Conservation (phyloP, 2,113 vertebrate species). For the Thunnus thynnus region DNA sequence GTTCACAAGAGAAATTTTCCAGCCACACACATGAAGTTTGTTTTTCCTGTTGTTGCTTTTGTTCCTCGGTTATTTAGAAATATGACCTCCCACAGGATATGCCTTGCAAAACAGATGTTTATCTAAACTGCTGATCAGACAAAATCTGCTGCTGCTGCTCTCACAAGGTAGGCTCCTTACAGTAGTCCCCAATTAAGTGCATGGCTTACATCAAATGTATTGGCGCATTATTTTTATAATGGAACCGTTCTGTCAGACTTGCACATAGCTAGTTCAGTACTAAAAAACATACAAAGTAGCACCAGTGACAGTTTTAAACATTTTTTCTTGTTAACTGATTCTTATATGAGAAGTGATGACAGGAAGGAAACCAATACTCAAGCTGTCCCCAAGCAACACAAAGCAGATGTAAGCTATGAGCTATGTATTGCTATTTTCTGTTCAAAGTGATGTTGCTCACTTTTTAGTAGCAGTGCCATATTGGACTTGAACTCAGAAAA, state of each 20-base stretch:
- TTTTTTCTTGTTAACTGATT: neutral
- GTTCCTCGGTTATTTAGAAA: neutral
- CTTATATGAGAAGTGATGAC: neutral
- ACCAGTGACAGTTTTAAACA: neutral
- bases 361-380: conserved; percentile 5
- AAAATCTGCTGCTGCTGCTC: neutral
- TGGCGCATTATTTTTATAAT: neutral
- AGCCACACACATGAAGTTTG: too few species aligned
- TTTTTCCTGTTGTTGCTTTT: neutral
- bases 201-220: neutral
- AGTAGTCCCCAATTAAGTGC: neutral
- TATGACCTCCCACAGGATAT: neutral
- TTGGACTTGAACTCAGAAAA: neutral
- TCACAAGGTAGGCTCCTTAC: neutral
- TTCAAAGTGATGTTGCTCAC: too few species aligned
- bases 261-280: neutral
- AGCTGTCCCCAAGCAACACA: neutral
- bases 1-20: too few species aligned
- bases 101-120: neutral
- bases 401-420: neutral
- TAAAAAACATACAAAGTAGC: too few species aligned
- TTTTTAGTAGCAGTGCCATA: neutral
- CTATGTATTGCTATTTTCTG: neutral
- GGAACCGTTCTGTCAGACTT: neutral
- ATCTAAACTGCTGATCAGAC: conserved; percentile 1